Evolutionary conservation across 2,113 vertebrate species (phyloP), one percentile per base, ranked within the genome.

Genomic region (Athene noctua): DNA sequence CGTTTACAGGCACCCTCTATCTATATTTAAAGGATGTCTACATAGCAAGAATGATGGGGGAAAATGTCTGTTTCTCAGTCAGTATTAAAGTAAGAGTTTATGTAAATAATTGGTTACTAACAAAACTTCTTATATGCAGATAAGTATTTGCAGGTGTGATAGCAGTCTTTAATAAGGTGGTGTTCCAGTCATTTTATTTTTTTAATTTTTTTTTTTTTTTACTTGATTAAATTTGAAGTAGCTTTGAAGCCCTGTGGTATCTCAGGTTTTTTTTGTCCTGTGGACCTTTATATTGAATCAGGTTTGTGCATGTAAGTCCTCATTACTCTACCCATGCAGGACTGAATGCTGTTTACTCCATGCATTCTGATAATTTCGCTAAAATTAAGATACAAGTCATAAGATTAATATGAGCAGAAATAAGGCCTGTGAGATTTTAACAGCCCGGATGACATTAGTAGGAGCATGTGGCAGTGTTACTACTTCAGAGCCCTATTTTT

Each of bases 291-390:
- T 92, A 20, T 44, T 67, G 72, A 16, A 59, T 85, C 61, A 23
- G 11, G 17, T 94, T 96, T 89, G 73, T 87, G 63, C 34, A 34
- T 2, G 5, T 27, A 51, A 54, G 22, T 62, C 74, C 55, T 86
- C n/a, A 26, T 84, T 74, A 61, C 40, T 47, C 88, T 93, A 55
- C 65, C 63, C 57, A 17, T 86, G 63, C 51, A 84, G 74, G 78
- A 78, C 73, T 72, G 71, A 95, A 70, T 73, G 46, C 47, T 89
- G 70, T 94, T 94, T 92, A 36, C 80, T 91, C 88, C 62, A 36
- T 22, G 26, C 42, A 7, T 86, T 82, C 55, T 82, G 55, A 77
- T 80, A 95, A 90, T 83, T 70, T 42, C 32, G 16, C 22, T 54
- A 46, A 88, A 89, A 96, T 85, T 51, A 84, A 66, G 57, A 38